Evolutionary conservation across 2,888 invertebrate species (phyloP), one percentile per base, ranked within the genome.

Genomic region (Dolichopus griseipennis): DNA sequence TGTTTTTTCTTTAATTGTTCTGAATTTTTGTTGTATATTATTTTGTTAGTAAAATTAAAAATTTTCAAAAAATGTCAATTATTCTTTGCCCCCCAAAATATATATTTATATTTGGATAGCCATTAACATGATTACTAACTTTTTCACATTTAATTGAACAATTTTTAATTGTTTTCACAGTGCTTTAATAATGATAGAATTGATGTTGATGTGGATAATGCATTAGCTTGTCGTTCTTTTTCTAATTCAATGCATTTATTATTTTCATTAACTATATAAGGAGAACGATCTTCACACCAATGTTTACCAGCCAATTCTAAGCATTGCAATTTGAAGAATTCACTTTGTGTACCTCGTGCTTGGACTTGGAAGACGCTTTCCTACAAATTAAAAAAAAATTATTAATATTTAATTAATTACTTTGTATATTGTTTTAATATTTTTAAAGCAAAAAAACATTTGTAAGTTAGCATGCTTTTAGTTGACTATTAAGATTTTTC

Each of bases 311-410:
- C 78, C 69, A 74, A 75, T 74, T 81, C 81, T 9, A 81, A 74
- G 65, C 79, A 79, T 67, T 81, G 81, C 64, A 81, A 33, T 72
- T 77, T 76, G 9, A 81, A 75, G 67, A 81, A 69, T 69, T 81
- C 80, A 69, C 75, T 78, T 71, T 91, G 90, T 70, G 87, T 89
- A 76, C 90, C 90, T 73, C 90, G 87, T 34, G 91, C 90, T 80
- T 91, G 90, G 73, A 92, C 82, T 76, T 91, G 81, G 80, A 93
- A 93, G 76, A 93, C 90, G 78, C 91, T 93, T 82, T 93, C 92
- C 87, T 88, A 80, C 27, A 73, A 37, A 37, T 10, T 37, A 37
- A 10, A 37, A 37, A 37, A 10, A 37, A 10, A 37, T 5, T 37
- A 37, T 37, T 10, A 37, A 37, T 37, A 37, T 37, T 8, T 2